Conservation (phyloP, 92 coral and sea anemone species). For the Isaurus tuberculatus region DNA sequence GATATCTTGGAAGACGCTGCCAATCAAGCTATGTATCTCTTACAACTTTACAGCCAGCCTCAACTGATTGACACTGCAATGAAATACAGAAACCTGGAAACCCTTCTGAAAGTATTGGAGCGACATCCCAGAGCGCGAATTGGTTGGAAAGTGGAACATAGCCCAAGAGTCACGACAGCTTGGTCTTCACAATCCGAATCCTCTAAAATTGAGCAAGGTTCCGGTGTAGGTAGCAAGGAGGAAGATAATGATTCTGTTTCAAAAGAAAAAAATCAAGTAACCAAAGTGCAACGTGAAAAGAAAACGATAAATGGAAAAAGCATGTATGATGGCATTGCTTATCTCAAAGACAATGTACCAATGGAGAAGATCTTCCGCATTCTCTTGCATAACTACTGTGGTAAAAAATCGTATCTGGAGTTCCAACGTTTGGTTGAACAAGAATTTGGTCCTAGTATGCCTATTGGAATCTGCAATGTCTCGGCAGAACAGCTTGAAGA, state of each 20-base stretch:
- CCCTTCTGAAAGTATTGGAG: slow-evolving; percentile 57
- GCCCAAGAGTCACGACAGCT: slow-evolving; percentile 28
- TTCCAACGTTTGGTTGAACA: slow-evolving; percentile 67
- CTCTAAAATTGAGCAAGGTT: slow-evolving; percentile 21
- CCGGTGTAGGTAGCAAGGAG: slow-evolving; percentile 1
- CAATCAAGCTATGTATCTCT: slow-evolving; percentile 67
- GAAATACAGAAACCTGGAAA: slow-evolving; percentile 66
- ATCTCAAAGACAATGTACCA: slow-evolving; percentile 56
- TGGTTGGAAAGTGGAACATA: slow-evolving; percentile 73
- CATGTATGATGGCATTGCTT: slow-evolving; percentile 59
- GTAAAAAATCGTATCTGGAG: slow-evolving; percentile 63
- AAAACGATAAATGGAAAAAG: slow-evolving; percentile 43
- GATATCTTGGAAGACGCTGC: slow-evolving; percentile 68
- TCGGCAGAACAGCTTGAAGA: slow-evolving; percentile 70
- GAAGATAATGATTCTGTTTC: not conserved
- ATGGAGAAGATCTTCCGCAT: slow-evolving; percentile 58
- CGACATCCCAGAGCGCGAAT: slow-evolving; percentile 55
- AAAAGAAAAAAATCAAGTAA: slow-evolving; percentile 7
- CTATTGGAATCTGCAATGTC: slow-evolving; percentile 69
- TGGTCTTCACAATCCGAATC: slow-evolving; percentile 36
- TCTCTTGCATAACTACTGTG: slow-evolving; percentile 64
- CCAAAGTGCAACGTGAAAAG: slow-evolving; percentile 24
- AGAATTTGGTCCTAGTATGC: slow-evolving; percentile 63
- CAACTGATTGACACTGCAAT: slow-evolving; percentile 70
- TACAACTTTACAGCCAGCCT: slow-evolving; percentile 42